phyloP scores from a whole-genome alignment of 2,113 vertebrate genomes.

The Triplophysa dalaica region DNA sequence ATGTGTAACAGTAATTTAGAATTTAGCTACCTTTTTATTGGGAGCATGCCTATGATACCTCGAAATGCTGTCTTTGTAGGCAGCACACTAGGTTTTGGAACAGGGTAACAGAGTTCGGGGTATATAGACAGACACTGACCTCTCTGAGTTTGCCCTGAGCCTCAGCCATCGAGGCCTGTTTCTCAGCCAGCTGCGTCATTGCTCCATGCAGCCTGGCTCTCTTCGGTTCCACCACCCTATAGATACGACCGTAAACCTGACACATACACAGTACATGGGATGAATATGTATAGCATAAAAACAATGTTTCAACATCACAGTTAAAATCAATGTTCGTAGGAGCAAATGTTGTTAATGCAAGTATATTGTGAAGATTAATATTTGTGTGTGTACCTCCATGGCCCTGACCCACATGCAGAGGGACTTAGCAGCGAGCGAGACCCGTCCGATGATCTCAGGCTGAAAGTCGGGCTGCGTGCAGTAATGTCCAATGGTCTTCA shows the following conservation, averaged over 20 bases:
- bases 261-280: neutral
- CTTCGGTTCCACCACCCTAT: slow-evolving; percentile 85
- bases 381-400: slow-evolving; percentile 79
- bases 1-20: too few species aligned
- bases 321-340: neutral
- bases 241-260: slow-evolving; percentile 82
- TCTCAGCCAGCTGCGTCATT: slow-evolving; percentile 79
- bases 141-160: slow-evolving; percentile 82
- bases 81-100: neutral
- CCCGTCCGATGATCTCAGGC: slow-evolving; percentile 84
- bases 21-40: too few species aligned
- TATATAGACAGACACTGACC: slow-evolving; percentile 48
- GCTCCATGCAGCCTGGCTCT: slow-evolving; percentile 74
- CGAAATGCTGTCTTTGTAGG: too few species aligned
- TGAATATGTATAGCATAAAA: neutral
- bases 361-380: neutral
- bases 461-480: slow-evolving; percentile 83
- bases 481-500: slow-evolving; percentile 83
- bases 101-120: neutral
- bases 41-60: too few species aligned
- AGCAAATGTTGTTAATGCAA: neutral
- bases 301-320: neutral
- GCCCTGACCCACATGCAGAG: slow-evolving; percentile 93
- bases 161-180: slow-evolving; percentile 79
- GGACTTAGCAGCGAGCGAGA: slow-evolving; percentile 85